Conservation (phyloP, 2,888 invertebrate genomes). For the Syritta pipiens region DNA sequence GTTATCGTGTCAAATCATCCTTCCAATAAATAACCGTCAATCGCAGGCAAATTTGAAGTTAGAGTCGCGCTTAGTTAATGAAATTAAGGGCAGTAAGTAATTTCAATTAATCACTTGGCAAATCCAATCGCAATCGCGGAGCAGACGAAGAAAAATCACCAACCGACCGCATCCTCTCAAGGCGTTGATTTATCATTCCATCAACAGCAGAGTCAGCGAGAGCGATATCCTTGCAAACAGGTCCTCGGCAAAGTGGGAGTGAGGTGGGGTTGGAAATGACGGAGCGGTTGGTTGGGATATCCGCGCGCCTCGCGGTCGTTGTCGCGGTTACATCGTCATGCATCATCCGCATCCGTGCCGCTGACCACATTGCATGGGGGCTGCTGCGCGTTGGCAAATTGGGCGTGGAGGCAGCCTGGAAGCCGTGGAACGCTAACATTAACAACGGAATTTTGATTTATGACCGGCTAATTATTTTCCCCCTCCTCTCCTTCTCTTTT, state of each 20-base stretch:
- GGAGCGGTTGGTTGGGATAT: conserved; percentile 7
- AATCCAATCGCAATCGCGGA: conserved; percentile 58
- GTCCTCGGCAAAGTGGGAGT: no score
- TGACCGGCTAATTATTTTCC: conserved; percentile 60
- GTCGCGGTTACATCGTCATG: conserved; percentile 68
- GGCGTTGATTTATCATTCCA: conserved; percentile 68
- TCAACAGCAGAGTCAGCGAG: conserved; percentile 67
- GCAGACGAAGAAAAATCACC: conserved; percentile 59
- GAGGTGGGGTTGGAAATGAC: no score
- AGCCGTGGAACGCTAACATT: conserved; percentile 41
- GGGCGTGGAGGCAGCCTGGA: conserved; percentile 25
- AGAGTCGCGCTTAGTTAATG: conserved; percentile 26
- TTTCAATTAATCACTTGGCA: conserved; percentile 64
- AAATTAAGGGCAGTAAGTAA: conserved; percentile 66
- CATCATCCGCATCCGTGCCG: conserved; percentile 53
- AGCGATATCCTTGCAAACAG: conserved; percentile 50
- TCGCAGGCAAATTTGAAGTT: conserved; percentile 19
- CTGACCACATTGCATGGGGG: conserved; percentile 48
- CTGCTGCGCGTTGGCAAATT: conserved; percentile 15
- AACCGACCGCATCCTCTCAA: conserved; percentile 54
- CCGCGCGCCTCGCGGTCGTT: conserved; percentile 58
- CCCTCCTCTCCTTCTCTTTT: conserved; percentile 16
- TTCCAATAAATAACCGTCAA: conserved; percentile 61
- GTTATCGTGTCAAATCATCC: conserved; percentile 56
- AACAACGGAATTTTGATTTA: conserved; percentile 64